Conservation (phyloP, 2,888 invertebrate species). For the Cordilura impudica region DNA sequence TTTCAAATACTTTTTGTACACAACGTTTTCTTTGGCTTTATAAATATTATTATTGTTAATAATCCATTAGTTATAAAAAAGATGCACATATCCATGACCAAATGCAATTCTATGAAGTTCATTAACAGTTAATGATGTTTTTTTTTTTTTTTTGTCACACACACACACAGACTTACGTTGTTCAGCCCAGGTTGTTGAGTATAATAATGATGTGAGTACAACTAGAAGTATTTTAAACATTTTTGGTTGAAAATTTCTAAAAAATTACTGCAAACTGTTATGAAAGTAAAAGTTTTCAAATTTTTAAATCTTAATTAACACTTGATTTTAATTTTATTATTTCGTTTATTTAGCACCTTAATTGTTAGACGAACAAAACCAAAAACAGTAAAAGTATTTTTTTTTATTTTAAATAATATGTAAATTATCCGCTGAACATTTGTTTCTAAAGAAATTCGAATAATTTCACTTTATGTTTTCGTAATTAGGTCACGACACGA, state of each 20-base stretch:
- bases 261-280: not conserved
- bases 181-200: constrained; percentile 64
- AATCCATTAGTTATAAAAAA: not conserved
- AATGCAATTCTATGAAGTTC: constrained; percentile 17
- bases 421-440: constrained; percentile 13
- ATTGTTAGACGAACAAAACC: not conserved
- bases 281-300: constrained; percentile 71
- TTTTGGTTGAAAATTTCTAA: constrained; percentile 20
- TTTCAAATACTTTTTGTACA: not conserved
- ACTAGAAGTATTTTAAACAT: constrained; percentile 69
- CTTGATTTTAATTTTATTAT: not conserved
- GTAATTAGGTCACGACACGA: constrained; percentile 56
- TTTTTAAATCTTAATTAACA: constrained; percentile 54
- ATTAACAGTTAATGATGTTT: constrained; percentile 1
- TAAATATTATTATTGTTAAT: constrained; percentile 4
- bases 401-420: constrained; percentile 45
- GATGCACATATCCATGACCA: not conserved
- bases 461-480: constrained; percentile 39
- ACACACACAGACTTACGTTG: constrained; percentile 74
- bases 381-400: constrained; percentile 51
- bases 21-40: not conserved
- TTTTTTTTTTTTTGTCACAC: too few species aligned
- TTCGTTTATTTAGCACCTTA: constrained; percentile 41
- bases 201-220: constrained; percentile 65
- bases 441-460: constrained; percentile 26